Conservation (phyloP, 2,113 vertebrate genomes). For the Spheniscus mendiculus region DNA sequence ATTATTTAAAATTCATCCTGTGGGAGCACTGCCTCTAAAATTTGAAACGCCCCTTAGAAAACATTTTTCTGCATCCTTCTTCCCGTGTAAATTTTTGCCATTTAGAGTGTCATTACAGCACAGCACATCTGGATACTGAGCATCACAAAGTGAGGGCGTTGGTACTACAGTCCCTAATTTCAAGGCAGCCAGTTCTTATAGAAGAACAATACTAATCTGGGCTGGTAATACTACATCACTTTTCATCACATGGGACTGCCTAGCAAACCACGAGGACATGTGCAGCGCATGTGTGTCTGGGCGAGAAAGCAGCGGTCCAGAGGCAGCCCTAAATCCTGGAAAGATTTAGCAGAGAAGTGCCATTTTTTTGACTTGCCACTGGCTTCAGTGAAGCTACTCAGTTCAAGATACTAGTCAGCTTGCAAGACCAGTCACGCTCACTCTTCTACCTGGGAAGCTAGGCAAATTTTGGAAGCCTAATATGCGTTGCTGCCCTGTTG, state of each 20-base stretch:
- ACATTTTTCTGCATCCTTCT: neutral
- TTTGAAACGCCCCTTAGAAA: neutral
- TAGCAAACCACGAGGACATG: neutral
- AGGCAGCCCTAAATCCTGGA: neutral
- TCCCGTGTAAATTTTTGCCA: neutral
- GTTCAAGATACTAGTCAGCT: neutral
- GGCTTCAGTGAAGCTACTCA: neutral
- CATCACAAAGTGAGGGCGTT: neutral
- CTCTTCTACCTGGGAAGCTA: neutral
- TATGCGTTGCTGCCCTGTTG: fast-evolving
- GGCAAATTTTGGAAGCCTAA: neutral
- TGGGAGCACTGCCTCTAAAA: neutral
- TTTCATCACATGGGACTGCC: neutral
- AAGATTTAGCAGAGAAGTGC: neutral
- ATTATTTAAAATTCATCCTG: neutral
- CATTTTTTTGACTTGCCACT: neutral
- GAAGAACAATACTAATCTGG: neutral
- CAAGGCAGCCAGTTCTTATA: neutral
- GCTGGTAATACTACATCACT: neutral
- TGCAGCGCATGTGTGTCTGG: neutral
- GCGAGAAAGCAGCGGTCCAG: neutral
- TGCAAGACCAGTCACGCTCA: neutral
- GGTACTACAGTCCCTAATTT: neutral
- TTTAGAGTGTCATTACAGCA: neutral
- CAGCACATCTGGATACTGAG: neutral